Base-by-base conservation (phyloP, 2,797 vertebrate genomes). In the Crossoptilon crossoptilon region DNA sequence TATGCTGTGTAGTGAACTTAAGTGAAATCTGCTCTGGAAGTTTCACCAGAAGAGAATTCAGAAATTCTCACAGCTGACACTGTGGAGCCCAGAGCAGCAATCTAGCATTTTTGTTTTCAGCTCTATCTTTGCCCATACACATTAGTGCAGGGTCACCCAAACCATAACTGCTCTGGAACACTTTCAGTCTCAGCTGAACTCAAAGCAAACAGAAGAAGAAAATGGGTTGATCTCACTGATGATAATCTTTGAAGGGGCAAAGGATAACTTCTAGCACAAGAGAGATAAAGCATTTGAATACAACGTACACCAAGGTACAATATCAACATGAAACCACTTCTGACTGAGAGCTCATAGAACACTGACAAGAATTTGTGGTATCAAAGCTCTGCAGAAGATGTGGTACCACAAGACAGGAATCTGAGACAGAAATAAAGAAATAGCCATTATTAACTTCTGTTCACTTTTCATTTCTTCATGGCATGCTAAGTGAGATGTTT, bases 61-160 rank as follows among this genome's bases (percentile, higher is more conserved):
- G 39, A 9, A 79, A 19, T 90, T 72, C 19, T 59, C 71, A 85
- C 35, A 89, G 19, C 5, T 29, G 23, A 31, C 1, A 3, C 12
- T n/a, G 29, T 35, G 14, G 24, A 87, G 29, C 11, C 37, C 19
- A 8, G 7, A 41, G 37, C 18, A 84, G 14, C 55, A 71, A 49
- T 7, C 23, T 37, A 84, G 53, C 27, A 55, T 72, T 58, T 33
- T 19, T 22, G 29, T 48, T 71, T 55, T 58, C 35, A 75, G 27
- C 0, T 0, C 66, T 66, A 23, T 2, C 0, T 71, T 62, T 72
- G 41, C 48, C 48, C 76, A 37, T 29, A 14, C 24, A 44, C 15
- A n/a, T 53, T 14, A 37, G 33, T 6, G 18, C 43, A 63, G 29
- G 31, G 37, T 62, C 71, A 76, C 29, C 13, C 66, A 62, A 72